These are phyloP conservation scores for Aphidoletes aphidimyza DNA, from an alignment of 2,888 invertebrate genomes.

Conservation along the genomic window DNA sequence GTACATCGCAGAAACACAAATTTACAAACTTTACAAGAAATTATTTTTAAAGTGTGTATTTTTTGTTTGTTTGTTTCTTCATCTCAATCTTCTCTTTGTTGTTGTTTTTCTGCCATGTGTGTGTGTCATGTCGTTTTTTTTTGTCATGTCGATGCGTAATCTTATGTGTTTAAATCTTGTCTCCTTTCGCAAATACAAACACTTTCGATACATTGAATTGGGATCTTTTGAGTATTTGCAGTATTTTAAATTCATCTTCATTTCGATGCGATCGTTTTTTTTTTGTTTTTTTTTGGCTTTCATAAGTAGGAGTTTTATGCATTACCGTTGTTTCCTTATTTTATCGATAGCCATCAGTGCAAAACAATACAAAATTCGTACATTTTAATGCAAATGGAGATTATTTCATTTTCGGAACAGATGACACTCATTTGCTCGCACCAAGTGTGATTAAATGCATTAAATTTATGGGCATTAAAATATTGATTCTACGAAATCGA, in stretches of 20 bases:
- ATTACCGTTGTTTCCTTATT: constrained; percentile 16
- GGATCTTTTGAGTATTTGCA: neutral
- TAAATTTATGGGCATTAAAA: too few species aligned
- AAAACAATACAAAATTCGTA: too few species aligned
- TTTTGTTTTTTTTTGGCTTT: neutral
- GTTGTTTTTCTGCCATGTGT: neutral
- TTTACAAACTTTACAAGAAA: neutral
- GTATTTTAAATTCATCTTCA: neutral
- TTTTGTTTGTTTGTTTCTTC: too few species aligned
- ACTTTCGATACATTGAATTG: neutral
- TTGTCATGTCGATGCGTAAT: constrained; percentile 36
- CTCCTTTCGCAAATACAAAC: neutral
- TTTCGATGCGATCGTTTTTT: neutral
- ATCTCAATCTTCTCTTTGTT: neutral
- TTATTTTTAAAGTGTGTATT: neutral
- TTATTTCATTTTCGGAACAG: neutral
- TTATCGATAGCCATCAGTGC: too few species aligned
- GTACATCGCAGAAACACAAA: neutral
- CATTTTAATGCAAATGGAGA: neutral
- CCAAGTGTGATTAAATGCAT: neutral
- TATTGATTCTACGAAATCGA: too few species aligned
- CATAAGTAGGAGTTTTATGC: constrained; percentile 17
- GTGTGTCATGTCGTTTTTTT: neutral
- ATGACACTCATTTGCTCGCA: neutral
- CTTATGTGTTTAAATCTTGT: constrained; percentile 42